phyloP scores from a whole-genome alignment of 1,140 invertebrate species.

The Latrodectus geometricus region DNA sequence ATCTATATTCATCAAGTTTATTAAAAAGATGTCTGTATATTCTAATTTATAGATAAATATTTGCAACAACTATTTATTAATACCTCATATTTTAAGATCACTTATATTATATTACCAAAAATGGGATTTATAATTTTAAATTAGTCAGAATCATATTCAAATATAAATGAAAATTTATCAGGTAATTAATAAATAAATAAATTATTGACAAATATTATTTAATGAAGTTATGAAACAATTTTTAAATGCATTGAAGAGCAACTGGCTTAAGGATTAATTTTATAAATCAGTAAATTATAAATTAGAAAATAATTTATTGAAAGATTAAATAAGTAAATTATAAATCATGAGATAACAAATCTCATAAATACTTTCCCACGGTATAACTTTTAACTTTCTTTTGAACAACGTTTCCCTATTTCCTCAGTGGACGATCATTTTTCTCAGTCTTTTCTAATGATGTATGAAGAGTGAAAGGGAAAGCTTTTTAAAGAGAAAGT shows the following conservation, averaged over 20 bases:
- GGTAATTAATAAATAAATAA: background rate
- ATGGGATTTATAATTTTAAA: background rate
- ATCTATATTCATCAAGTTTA: too few species aligned
- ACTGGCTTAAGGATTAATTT: background rate
- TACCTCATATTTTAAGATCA: background rate
- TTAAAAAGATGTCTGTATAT: too few species aligned
- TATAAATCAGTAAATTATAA: background rate
- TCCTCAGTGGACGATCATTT: background rate
- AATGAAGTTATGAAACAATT: too few species aligned
- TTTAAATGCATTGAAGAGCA: too few species aligned
- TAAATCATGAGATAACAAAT: background rate
- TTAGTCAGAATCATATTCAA: background rate
- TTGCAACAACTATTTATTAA: background rate
- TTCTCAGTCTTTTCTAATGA: background rate
- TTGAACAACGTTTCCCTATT: background rate
- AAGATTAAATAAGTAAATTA: background rate
- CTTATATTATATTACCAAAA: background rate
- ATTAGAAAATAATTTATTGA: background rate
- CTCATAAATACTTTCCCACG: background rate
- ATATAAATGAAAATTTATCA: background rate
- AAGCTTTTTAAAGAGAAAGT: constrained; percentile 40
- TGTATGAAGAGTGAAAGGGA: background rate
- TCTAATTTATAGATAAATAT: too few species aligned
- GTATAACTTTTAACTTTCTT: background rate
- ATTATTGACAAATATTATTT: too few species aligned